These are phyloP conservation scores for Theristicus caerulescens DNA, from an alignment of 2,113 vertebrate species.

Conservation along the genomic window DNA sequence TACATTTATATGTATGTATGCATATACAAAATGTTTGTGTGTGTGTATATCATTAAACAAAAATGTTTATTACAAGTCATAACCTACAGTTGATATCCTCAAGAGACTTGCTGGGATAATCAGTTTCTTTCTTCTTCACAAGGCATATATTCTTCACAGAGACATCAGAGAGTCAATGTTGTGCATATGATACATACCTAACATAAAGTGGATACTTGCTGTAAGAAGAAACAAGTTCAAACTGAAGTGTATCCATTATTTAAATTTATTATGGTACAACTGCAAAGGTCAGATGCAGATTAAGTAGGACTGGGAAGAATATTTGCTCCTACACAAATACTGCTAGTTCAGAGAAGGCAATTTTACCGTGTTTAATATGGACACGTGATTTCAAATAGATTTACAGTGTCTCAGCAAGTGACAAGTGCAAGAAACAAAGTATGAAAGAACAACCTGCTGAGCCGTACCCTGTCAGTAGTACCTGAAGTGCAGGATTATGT, in stretches of 20 bases:
- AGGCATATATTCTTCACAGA: background rate
- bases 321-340: background rate
- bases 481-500: background rate
- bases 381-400: background rate
- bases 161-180: background rate
- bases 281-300: background rate
- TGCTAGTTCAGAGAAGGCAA: background rate
- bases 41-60: background rate
- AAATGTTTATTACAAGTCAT: background rate
- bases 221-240: background rate
- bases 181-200: background rate
- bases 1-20: background rate
- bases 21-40: background rate
- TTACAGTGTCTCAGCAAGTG: background rate
- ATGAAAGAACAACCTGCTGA: background rate
- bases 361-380: background rate
- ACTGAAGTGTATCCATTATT: background rate
- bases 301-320: background rate
- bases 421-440: background rate
- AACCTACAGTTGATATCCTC: background rate
- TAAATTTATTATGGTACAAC: background rate
- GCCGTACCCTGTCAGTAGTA: background rate
- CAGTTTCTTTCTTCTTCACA: background rate
- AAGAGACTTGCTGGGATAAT: background rate
- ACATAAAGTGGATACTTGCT: background rate